Conservation (phyloP, 1,140 invertebrate genomes). For the Nasonia giraulti region DNA sequence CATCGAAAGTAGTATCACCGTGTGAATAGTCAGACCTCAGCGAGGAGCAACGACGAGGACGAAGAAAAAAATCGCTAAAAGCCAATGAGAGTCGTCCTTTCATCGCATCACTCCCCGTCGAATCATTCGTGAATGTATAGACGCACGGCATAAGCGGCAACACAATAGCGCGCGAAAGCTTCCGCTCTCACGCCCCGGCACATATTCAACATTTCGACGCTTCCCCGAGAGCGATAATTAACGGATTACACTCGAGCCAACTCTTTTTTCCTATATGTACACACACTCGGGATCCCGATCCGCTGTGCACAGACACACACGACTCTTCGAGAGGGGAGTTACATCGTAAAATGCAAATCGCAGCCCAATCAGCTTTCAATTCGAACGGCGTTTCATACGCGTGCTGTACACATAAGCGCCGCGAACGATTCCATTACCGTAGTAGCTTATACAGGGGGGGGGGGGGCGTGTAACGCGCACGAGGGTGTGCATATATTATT, state of each 20-base stretch:
- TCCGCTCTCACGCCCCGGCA: not conserved
- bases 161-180: not conserved
- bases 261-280: not conserved
- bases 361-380: not conserved
- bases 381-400: not conserved
- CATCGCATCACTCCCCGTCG: too few relatives aligned
- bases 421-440: constrained; percentile 1
- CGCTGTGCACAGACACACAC: not conserved
- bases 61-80: too few relatives aligned
- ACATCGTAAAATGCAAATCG: not conserved
- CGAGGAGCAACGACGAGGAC: not conserved
- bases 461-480: not conserved
- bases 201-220: not conserved
- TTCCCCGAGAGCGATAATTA: not conserved
- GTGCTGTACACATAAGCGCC: not conserved
- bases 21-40: not conserved
- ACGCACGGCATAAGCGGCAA: not conserved
- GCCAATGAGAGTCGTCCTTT: too few relatives aligned
- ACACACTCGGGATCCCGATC: not conserved
- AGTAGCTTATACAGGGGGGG: not conserved
- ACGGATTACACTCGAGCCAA: not conserved
- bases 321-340: not conserved
- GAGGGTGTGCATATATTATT: constrained; percentile 32
- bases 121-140: not conserved
- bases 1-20: too few relatives aligned